Evolutionary conservation across 2,888 invertebrate species (phyloP), one percentile per base, ranked within the genome.

Genomic region (Tinea semifulvella): DNA sequence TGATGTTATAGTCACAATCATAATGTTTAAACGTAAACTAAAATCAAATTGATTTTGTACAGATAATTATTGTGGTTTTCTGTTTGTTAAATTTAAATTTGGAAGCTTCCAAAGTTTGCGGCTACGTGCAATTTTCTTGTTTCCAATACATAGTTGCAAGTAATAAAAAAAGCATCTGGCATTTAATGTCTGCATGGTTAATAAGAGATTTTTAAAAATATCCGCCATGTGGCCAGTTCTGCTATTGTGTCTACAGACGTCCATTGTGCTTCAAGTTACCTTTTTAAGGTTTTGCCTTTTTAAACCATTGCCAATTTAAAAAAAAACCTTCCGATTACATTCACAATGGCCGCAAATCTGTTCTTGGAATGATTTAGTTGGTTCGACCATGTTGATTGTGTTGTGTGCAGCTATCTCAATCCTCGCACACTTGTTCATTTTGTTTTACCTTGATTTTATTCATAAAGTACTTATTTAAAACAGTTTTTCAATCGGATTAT

Each of bases 201-300:
- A 36, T 36, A 36, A 36, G 36, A 36, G 18, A 36, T 17, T 36
- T 36, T 63, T 59, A 65, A 57, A 61, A 53, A 61, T 56, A 36
- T 63, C 56, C 56, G 56, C 68, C 74, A 73, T 71, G 67, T 75
- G 73, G 72, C 63, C 60, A 56, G 48, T 52, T 56, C 73, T 58
- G 26, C 47, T 26, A 79, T 79, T 79, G 79, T 79, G 55, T 19
- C 40, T 40, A 22, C 40, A 6, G 36, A 14, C 19, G 22, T 11
- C 40, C 22, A 43, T 43, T 43, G 43, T 43, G 31, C 17, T 43
- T 14, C 22, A 22, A 40, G 22, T 40, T 62, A 61, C 67, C 65
- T 67, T 68, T 70, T 70, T 63, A 68, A 63, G 58, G 54, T 62
- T 67, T 69, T 59, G 60, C 64, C 56, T 61, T 65, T 66, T 64